These are phyloP conservation scores for Tragelaphus imberbis DNA, from an alignment of 2,113 vertebrate species.

Conservation along the genomic window DNA sequence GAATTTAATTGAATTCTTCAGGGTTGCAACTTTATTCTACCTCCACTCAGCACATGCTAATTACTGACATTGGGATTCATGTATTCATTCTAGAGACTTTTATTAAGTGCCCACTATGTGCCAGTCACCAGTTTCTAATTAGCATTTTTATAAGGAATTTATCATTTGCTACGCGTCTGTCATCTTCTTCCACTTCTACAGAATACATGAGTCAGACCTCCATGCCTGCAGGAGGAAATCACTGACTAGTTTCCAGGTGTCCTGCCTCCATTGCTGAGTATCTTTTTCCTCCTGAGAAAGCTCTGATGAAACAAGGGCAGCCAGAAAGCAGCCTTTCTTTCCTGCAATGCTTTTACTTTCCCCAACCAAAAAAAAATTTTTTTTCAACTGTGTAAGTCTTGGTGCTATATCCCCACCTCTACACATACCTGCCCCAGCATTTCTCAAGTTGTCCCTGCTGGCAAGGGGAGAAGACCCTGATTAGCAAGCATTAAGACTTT, in stretches of 20 bases:
- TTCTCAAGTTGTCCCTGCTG: neutral
- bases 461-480: neutral
- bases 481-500: neutral
- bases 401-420: neutral
- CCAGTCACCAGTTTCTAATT: conserved; percentile 2
- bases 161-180: neutral
- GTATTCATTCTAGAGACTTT: neutral
- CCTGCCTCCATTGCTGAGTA: neutral
- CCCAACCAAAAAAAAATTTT: neutral
- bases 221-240: neutral
- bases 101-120: neutral
- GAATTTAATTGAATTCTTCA: conserved; percentile 6
- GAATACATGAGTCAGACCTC: neutral
- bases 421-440: neutral
- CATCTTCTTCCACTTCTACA: neutral
- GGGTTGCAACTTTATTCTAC: neutral
- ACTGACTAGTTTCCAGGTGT: neutral
- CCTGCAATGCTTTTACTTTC: neutral
- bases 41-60: neutral
- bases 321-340: neutral
- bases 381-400: neutral
- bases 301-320: neutral
- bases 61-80: neutral
- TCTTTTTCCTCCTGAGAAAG: neutral
- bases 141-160: conserved; percentile 15